Percentiles rank a stretch among this genome's conserved stretches.
These are phyloP conservation scores for Catamblyrhynchus diadema DNA, from an alignment of 2,797 vertebrate species.

Conservation along the genomic window DNA sequence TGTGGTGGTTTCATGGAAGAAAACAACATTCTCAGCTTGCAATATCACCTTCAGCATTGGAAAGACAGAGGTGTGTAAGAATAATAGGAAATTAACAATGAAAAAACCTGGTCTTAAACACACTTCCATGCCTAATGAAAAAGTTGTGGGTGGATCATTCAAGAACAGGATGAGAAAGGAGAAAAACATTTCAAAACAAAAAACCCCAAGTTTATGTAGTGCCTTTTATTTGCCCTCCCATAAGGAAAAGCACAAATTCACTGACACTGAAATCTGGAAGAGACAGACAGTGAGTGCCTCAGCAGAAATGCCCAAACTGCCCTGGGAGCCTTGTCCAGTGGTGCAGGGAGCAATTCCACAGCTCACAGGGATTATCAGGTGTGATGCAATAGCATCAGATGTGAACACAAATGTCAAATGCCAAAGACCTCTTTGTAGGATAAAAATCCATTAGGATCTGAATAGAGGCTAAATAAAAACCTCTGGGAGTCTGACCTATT, in stretches of 20 bases:
- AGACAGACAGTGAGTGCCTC: fast-evolving
- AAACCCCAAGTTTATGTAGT: background rate
- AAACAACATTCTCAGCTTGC: background rate
- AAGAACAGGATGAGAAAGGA: background rate
- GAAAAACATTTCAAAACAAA: background rate
- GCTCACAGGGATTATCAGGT: background rate
- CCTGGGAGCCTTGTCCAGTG: background rate
- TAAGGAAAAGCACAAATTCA: background rate
- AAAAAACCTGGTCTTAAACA: background rate
- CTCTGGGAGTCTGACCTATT: background rate
- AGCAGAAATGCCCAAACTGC: background rate
- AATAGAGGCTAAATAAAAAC: background rate
- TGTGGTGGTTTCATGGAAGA: background rate
- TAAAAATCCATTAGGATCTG: background rate
- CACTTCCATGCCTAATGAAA: background rate
- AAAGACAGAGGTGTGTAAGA: background rate
- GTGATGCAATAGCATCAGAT: background rate
- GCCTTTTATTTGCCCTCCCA: background rate
- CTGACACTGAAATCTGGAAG: background rate
- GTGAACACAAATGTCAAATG: background rate
- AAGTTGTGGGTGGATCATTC: background rate
- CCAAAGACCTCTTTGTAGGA: background rate
- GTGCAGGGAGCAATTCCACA: background rate
- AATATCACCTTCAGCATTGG: background rate
- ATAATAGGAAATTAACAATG: background rate